Evolutionary conservation across 2,888 invertebrate species (phyloP).

Genomic region (Nemurella pictetii): DNA sequence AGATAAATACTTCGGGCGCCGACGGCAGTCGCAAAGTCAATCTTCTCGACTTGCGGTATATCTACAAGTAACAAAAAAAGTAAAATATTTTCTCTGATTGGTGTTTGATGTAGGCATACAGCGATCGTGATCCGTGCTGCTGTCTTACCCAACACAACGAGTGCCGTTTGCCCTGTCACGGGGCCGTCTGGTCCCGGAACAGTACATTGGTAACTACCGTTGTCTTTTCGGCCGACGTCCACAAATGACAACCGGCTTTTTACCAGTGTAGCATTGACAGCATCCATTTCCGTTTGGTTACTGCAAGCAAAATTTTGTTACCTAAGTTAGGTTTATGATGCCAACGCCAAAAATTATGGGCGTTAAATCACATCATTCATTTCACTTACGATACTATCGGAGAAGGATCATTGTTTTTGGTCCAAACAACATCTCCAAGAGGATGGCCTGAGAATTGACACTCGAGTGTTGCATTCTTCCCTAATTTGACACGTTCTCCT

Average conservation of each 20-base stretch:
- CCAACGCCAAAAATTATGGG: too few relatives aligned
- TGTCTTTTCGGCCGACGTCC: slow-evolving; percentile 67
- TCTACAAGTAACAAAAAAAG: slow-evolving; percentile 43
- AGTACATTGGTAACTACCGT: slow-evolving; percentile 69
- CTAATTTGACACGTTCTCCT: slow-evolving; percentile 57
- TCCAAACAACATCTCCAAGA: slow-evolving; percentile 59
- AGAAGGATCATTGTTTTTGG: slow-evolving; percentile 57
- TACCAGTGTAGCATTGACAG: slow-evolving; percentile 61
- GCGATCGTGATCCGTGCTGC: too few relatives aligned
- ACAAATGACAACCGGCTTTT: slow-evolving; percentile 61
- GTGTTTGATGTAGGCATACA: too few relatives aligned
- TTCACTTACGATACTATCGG: slow-evolving; percentile 4
- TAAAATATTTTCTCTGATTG: neutral
- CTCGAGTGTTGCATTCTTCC: slow-evolving; percentile 56
- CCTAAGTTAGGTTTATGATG: too few relatives aligned
- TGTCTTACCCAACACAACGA: slow-evolving; percentile 65
- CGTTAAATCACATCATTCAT: too few relatives aligned
- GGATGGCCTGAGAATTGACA: slow-evolving; percentile 66
- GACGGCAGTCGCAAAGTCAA: slow-evolving; percentile 74
- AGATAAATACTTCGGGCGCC: slow-evolving; percentile 74
- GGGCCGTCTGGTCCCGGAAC: slow-evolving; percentile 52
- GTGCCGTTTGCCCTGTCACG: slow-evolving; percentile 54
- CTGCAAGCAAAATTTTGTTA: slow-evolving; percentile 31
- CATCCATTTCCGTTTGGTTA: slow-evolving; percentile 43
- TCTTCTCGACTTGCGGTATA: slow-evolving; percentile 63